Evolutionary conservation across 2,113 vertebrate genomes (phyloP), one percentile per base, ranked within the genome.

Genomic region (Pluvianellus socialis): DNA sequence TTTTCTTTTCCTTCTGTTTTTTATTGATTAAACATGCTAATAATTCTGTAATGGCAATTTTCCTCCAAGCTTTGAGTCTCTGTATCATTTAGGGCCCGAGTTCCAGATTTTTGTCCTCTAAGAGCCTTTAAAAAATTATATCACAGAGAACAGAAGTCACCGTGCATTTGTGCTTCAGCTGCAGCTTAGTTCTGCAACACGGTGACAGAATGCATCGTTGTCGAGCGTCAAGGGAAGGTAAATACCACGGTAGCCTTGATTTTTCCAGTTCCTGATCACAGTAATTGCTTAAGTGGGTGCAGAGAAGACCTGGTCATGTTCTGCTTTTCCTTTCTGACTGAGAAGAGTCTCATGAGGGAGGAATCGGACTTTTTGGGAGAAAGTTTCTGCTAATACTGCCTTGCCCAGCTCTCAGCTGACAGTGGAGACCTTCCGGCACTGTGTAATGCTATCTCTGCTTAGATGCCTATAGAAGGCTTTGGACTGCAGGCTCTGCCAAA

Each of bases 121-220:
- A 62, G 28, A 82, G 58, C 40, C 59, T 79, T 70, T 55, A 23
- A 58, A 53, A 72, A 35, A 13, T 15, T 3, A n/a, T 18, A 18
- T 32, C 35, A 11, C 6, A 35, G 75, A 59, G 58, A 22, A 30
- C 14, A 68, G 67, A 26, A 33, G 28, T 63, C 1, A 0, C 14
- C 0, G 1, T 28, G 5, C 17, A 1, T 35, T 21, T 53, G 38
- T 33, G 66, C n/a, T 47, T 66, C 65, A n/a, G 40, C 40, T 44
- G 21, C 23, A n/a, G 3, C 11, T n/a, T 11, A 1, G 49, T 24
- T 45, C 50, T 53, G 63, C 42, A 65, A 8, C 1, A 2, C 1
- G 3, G n/a, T 12, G 55, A 19, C 44, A 42, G 72, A 38, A 28
- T 1, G 6, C 12, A 9, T 30, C 4, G 4, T 6, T 42, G 42